Evolutionary conservation across 2,113 vertebrate species (phyloP).

Genomic region (Oncorhynchus nerka): DNA sequence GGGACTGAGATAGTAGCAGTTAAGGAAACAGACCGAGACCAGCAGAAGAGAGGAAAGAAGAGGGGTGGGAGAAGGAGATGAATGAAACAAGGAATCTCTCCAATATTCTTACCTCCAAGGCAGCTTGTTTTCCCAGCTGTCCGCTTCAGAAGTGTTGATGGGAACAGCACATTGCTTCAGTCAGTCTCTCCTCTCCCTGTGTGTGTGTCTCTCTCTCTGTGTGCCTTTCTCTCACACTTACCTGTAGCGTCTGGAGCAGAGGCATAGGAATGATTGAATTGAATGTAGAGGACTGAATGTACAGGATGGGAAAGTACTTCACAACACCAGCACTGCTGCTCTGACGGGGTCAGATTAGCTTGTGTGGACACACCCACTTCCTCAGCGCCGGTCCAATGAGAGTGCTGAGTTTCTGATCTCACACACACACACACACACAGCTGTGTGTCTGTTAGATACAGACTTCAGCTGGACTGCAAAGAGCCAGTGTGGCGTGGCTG

Average conservation of each 20-base stretch:
- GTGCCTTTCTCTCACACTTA: background rate
- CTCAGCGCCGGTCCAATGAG: conserved; percentile 23
- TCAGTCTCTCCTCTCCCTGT: background rate
- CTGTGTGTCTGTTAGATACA: background rate
- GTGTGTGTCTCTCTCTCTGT: background rate
- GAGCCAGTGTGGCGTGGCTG: background rate
- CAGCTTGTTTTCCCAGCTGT: too few species aligned
- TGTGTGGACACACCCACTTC: conserved; percentile 28
- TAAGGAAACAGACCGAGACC: background rate
- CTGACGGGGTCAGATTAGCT: conserved; percentile 1
- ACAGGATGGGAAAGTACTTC: conserved; percentile 5
- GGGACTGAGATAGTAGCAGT: background rate
- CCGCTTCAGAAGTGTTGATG: too few species aligned
- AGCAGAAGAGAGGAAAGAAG: background rate
- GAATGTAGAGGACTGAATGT: conserved; percentile 10
- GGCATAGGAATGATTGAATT: conserved; percentile 15
- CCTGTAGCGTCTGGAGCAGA: conserved; percentile 2
- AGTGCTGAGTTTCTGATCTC: conserved; percentile 12
- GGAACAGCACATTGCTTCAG: too few species aligned
- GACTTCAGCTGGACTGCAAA: background rate
- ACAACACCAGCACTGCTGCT: conserved; percentile 16
- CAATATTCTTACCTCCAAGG: background rate
- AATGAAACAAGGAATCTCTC: conserved; percentile 1
- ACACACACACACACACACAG: background rate
- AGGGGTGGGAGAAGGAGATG: background rate